These are phyloP conservation scores for Lycorma delicatula DNA, from an alignment of 1,140 invertebrate genomes.

Conservation along the genomic window DNA sequence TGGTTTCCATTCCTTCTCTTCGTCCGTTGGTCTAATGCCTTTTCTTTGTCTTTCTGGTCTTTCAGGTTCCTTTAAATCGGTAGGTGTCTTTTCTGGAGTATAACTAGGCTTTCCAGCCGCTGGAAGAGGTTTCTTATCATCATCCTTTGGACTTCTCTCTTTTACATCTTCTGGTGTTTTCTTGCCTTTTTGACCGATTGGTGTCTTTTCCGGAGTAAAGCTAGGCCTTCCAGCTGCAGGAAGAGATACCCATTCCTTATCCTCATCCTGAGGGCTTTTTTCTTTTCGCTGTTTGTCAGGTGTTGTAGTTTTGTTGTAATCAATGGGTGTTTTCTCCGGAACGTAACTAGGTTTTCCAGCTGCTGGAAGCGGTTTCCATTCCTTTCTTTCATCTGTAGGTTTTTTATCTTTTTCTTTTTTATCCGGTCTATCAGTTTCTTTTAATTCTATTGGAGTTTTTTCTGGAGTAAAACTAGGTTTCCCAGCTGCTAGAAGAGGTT, in stretches of 20 bases:
- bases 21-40: too few relatives aligned
- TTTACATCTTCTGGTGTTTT: neutral
- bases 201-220: neutral
- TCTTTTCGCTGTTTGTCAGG: neutral
- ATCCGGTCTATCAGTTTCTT: too few relatives aligned
- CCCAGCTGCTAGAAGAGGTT: neutral
- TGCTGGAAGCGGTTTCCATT: constrained; percentile 1
- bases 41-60: neutral
- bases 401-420: neutral
- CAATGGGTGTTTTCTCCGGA: neutral
- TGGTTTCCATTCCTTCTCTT: neutral
- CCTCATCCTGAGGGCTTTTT: neutral
- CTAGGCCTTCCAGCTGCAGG: neutral
- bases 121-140: neutral
- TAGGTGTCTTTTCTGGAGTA: neutral
- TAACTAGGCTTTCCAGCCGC: neutral
- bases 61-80: neutral
- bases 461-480: neutral
- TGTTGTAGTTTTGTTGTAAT: neutral
- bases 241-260: neutral
- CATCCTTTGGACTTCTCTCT: too few relatives aligned
- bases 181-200: too few relatives aligned
- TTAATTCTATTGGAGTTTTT: too few relatives aligned
- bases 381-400: neutral
- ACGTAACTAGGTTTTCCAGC: constrained; percentile 3